Percentiles rank a stretch among this genome's conserved stretches.
Evolutionary conservation across 2,888 invertebrate genomes (phyloP).

Genomic region (Pseudoips prasinana): DNA sequence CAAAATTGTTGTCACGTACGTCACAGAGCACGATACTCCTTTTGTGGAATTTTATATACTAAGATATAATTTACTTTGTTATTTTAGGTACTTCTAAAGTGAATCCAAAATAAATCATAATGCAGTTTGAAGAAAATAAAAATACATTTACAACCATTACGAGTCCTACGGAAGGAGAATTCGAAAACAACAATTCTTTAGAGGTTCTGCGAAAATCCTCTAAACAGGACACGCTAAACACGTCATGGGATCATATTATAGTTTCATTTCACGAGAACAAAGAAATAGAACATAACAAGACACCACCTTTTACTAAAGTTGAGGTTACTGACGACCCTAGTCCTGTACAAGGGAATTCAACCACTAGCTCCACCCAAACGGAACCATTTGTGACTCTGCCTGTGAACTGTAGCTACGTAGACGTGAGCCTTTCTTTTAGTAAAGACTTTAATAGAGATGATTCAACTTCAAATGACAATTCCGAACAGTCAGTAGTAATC

Average conservation of each 20-base stretch:
- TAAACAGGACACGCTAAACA: slow-evolving; percentile 43
- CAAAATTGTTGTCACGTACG: too few species aligned
- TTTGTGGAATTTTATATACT: too few species aligned
- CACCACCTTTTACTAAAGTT: slow-evolving; percentile 58
- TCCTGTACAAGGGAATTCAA: slow-evolving; percentile 36
- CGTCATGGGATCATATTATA: slow-evolving; percentile 62
- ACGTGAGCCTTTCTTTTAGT: slow-evolving; percentile 55
- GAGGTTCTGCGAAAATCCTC: slow-evolving; percentile 64
- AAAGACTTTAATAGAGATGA: slow-evolving; percentile 53
- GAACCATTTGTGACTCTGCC: slow-evolving; percentile 44
- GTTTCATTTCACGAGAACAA: slow-evolving; percentile 43
- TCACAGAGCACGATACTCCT: too few species aligned
- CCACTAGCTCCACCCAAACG: slow-evolving; percentile 56
- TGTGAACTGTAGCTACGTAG: slow-evolving; percentile 41
- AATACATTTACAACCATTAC: slow-evolving; percentile 31
- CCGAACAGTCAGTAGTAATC: slow-evolving; percentile 42
- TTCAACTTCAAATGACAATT: slow-evolving; percentile 48
- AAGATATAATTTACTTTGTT: too few species aligned
- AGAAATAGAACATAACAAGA: slow-evolving; percentile 41
- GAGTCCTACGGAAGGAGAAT: slow-evolving; percentile 34
- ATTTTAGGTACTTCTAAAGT: too few species aligned
- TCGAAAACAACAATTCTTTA: slow-evolving; percentile 44
- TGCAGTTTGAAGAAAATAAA: slow-evolving; percentile 32
- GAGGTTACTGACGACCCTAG: slow-evolving; percentile 52
- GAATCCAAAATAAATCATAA: slow-evolving; percentile 14